phyloP scores from a whole-genome alignment of 1,140 invertebrate species.

The Thereuonema tuberculata region DNA sequence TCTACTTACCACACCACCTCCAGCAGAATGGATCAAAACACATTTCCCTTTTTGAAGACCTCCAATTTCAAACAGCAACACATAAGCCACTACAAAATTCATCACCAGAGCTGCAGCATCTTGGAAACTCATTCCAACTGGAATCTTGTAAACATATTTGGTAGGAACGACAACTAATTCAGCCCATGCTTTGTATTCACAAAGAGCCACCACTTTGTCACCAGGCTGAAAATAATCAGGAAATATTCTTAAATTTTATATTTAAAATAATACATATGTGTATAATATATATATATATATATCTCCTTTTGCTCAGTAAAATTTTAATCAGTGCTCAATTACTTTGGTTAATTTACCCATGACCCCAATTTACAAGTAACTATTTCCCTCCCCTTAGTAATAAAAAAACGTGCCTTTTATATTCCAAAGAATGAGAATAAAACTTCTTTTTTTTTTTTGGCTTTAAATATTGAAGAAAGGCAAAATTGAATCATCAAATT shows the following conservation, averaged over 20 bases:
- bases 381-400: too few species aligned
- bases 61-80: slow-evolving; percentile 69
- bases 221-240: slow-evolving; percentile 52
- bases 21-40: slow-evolving; percentile 68
- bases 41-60: slow-evolving; percentile 60
- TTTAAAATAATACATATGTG: too few species aligned
- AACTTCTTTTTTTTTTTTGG: too few species aligned
- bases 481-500: too few species aligned
- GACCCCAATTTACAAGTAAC: background rate
- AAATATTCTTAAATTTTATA: slow-evolving; percentile 8
- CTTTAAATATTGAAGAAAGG: too few species aligned
- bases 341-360: background rate
- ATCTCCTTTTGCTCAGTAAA: too few species aligned
- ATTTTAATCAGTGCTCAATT: background rate
- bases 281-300: slow-evolving; percentile 5
- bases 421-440: too few species aligned
- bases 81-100: slow-evolving; percentile 73
- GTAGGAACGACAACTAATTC: slow-evolving; percentile 63
- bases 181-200: slow-evolving; percentile 70
- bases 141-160: slow-evolving; percentile 62
- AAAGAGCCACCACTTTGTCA: slow-evolving; percentile 67
- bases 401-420: too few species aligned
- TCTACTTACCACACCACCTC: slow-evolving; percentile 67
- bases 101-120: slow-evolving; percentile 70
- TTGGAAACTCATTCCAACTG: slow-evolving; percentile 54